Evolutionary conservation across 2,888 invertebrate species (phyloP).

Genomic region (Rhamphomyia laevipes): DNA sequence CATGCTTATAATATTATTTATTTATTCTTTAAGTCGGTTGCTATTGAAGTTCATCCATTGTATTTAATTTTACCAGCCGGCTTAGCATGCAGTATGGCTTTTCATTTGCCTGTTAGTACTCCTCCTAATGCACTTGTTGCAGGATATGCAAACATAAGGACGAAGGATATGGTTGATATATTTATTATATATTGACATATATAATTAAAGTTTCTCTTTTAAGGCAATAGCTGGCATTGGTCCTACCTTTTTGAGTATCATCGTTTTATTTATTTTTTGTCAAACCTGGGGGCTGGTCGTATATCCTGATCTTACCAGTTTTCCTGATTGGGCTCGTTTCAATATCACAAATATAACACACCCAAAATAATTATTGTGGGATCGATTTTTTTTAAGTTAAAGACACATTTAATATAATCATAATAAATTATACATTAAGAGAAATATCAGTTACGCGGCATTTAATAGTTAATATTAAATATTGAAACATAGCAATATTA

Average conservation of each 20-base stretch:
- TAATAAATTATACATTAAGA: no score
- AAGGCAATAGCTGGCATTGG: slow-evolving; percentile 65
- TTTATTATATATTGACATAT: no score
- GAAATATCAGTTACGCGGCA: no score
- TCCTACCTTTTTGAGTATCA: slow-evolving; percentile 63
- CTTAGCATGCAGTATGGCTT: slow-evolving; percentile 80
- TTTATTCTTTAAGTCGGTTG: slow-evolving; percentile 46
- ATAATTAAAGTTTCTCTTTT: slow-evolving; percentile 18
- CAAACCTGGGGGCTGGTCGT: slow-evolving; percentile 63
- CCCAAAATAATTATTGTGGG: not conserved
- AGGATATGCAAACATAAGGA: slow-evolving; percentile 67
- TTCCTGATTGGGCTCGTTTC: slow-evolving; percentile 58
- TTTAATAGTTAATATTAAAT: no score
- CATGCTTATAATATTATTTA: not conserved
- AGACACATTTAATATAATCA: no score
- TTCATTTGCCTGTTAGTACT: slow-evolving; percentile 89
- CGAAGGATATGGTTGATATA: slow-evolving; percentile 58
- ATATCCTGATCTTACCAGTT: slow-evolving; percentile 46
- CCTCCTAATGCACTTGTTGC: slow-evolving; percentile 92
- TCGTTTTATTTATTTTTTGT: slow-evolving; percentile 57
- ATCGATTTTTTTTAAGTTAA: no score
- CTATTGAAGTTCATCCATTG: slow-evolving; percentile 66
- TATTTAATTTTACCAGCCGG: slow-evolving; percentile 84
- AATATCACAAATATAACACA: slow-evolving; percentile 15
- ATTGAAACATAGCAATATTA: no score